A percentile compares a stretch with the other conserved stretches of the same genome.
These are phyloP conservation scores for Probosciger aterrimus DNA, from an alignment of 2,113 vertebrate genomes.

Conservation along the genomic window DNA sequence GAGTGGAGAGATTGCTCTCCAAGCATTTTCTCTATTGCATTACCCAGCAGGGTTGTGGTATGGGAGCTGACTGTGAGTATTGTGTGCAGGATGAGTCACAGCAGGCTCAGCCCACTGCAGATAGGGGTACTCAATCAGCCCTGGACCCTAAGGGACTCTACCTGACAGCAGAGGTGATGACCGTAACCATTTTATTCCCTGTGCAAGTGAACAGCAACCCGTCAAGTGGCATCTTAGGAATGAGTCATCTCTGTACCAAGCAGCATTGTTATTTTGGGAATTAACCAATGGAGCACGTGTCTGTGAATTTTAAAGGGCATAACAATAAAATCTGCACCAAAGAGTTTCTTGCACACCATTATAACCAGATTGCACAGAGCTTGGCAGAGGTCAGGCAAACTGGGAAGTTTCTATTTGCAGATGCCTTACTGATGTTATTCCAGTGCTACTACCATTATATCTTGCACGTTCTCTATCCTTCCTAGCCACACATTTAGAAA, in stretches of 20 bases:
- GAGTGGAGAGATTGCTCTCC: not conserved
- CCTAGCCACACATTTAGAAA: slow-evolving; percentile 51
- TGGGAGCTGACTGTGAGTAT: not conserved
- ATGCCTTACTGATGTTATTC: slow-evolving; percentile 34
- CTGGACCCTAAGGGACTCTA: not conserved
- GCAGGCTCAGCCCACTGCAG: not conserved
- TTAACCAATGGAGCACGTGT: not conserved
- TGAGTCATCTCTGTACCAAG: not conserved
- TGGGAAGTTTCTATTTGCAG: slow-evolving; percentile 10
- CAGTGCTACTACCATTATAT: not conserved
- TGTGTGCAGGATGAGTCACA: not conserved
- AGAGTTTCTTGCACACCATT: not conserved
- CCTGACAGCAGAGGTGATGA: not conserved
- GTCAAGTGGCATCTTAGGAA: not conserved
- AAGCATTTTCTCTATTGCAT: not conserved
- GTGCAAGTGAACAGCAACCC: not conserved
- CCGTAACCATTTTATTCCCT: not conserved
- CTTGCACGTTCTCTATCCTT: slow-evolving; percentile 22
- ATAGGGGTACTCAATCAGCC: not conserved
- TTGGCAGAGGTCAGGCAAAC: not conserved
- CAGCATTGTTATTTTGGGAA: slow-evolving; percentile 22
- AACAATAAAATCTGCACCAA: not conserved
- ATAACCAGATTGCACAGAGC: not conserved
- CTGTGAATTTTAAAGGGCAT: not conserved
- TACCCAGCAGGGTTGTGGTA: not conserved